Base-by-base conservation (phyloP, 2,797 vertebrate species). In the Orestias chungarensis region DNA sequence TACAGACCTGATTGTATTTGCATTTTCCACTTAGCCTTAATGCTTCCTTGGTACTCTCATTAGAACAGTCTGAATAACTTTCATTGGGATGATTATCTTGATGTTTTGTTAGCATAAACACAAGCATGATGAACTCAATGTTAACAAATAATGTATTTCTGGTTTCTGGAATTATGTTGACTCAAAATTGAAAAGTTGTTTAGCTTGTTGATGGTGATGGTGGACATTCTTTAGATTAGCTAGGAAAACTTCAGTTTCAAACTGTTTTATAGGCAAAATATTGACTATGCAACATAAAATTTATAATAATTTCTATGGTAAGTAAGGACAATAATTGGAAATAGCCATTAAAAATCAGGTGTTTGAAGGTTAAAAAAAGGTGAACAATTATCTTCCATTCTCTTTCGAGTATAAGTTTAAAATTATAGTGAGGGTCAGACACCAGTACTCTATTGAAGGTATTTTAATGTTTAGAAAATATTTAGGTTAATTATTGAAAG, bases 1-100 rank as follows among this genome's bases (percentile, higher is more conserved):
- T 74, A 77, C 31, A 69, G 64, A 59, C 59, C 79, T 77, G 74
- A 74, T 79, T 76, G 87, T 88, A 79, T 75, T 88, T 85, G 69
- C 66, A 42, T 71, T 69, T 82, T 79, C 71, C 79, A 76, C 69
- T 64, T 74, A 8, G 12, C 57, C 83, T 84, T 59, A 84, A 87
- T 40, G 42, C 65, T 69, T 80, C 50, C 80, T 81, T 66, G 64
- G 18, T 50, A 44, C 59, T 33, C 52, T 55, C 54, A 74, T 57
- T 35, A 29, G 42, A 66, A 79, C 54, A 80, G 38, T 43, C 74
- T 29, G 29, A 74, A 68, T 69, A 70, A 25, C 42, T 74, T 65
- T 64, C 31, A 66, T 12, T 55, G 54, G 27, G 6, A 57, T 57
- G 17, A 57, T 57, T 20, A 57, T 33, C 17, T 57, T 14, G 27